Evolutionary conservation across 2,888 invertebrate species (phyloP).

Genomic region (Ctena decussata): DNA sequence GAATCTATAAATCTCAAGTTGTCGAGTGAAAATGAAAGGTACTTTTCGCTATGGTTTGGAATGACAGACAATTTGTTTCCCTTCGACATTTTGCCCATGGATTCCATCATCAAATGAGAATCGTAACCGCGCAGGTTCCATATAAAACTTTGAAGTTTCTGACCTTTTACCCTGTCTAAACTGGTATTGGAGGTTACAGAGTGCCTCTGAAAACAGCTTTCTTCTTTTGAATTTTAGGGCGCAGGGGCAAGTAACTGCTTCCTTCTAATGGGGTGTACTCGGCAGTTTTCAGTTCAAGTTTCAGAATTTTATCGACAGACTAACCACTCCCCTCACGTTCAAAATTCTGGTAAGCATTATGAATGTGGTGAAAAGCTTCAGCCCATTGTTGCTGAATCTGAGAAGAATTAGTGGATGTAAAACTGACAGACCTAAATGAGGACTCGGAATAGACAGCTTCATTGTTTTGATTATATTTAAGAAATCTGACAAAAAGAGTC

Average conservation of each 20-base stretch:
- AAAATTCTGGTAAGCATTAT: neutral
- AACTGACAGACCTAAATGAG: neutral
- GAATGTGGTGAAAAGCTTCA: neutral
- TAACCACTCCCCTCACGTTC: neutral
- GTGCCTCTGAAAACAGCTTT: neutral
- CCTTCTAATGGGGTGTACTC: neutral
- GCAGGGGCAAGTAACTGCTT: neutral
- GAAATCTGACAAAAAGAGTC: neutral
- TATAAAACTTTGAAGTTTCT: constrained; percentile 38
- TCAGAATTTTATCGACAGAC: neutral
- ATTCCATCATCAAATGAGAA: constrained; percentile 29
- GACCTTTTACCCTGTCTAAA: neutral
- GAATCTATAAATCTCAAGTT: constrained; percentile 65
- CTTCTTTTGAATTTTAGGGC: neutral
- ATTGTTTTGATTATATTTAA: neutral
- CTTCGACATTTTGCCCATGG: constrained; percentile 26
- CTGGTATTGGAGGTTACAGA: neutral
- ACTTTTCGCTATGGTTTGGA: constrained; percentile 66
- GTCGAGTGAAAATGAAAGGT: constrained; percentile 61
- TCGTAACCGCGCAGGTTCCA: constrained; percentile 44
- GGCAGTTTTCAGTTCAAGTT: neutral
- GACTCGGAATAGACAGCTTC: neutral
- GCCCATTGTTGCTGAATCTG: neutral
- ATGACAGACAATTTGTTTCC: constrained; percentile 45
- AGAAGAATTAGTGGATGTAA: neutral